Evolutionary conservation across 2,797 vertebrate species (phyloP).

Genomic region (Lophius americanus): DNA sequence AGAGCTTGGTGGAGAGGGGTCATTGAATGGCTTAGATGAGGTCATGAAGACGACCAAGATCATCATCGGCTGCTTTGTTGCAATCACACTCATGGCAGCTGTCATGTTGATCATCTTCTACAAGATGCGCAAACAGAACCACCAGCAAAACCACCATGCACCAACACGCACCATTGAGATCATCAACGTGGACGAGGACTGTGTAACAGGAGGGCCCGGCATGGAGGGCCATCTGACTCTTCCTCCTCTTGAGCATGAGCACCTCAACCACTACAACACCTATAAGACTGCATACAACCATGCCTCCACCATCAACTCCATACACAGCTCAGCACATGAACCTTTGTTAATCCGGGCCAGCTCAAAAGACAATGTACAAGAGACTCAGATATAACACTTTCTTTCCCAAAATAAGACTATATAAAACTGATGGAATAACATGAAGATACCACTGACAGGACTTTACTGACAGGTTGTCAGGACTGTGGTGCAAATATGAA

Average conservation of each 20-base stretch:
- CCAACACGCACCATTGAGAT: conserved; percentile 98
- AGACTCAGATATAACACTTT: conserved; percentile 95
- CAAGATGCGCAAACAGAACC: conserved; percentile 99
- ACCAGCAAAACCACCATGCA: conserved; percentile 97
- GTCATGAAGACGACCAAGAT: conserved; percentile 99
- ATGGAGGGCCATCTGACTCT: conserved; percentile 97
- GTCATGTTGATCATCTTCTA: conserved; percentile 99
- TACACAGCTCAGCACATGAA: conserved; percentile 99
- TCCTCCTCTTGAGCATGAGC: conserved; percentile 97
- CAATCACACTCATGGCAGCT: conserved; percentile 99
- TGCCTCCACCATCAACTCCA: conserved; percentile 98
- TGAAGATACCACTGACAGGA: conserved; percentile 68
- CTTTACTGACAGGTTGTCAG: conserved; percentile 63
- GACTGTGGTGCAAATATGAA: conserved; percentile 58
- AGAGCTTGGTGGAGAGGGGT: conserved; percentile 86
- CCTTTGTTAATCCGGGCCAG: conserved; percentile 99
- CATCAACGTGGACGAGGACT: conserved; percentile 98
- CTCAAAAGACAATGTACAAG: conserved; percentile 99
- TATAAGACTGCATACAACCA: conserved; percentile 99
- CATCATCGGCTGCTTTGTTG: conserved; percentile 99
- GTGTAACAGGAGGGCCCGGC: conserved; percentile 90
- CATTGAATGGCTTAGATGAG: conserved; percentile 94
- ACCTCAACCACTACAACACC: conserved; percentile 98
- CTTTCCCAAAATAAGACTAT: conserved; percentile 77
- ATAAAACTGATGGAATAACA: conserved; percentile 65